phyloP scores from a whole-genome alignment of 2,797 vertebrate genomes.

The Chelmon rostratus region DNA sequence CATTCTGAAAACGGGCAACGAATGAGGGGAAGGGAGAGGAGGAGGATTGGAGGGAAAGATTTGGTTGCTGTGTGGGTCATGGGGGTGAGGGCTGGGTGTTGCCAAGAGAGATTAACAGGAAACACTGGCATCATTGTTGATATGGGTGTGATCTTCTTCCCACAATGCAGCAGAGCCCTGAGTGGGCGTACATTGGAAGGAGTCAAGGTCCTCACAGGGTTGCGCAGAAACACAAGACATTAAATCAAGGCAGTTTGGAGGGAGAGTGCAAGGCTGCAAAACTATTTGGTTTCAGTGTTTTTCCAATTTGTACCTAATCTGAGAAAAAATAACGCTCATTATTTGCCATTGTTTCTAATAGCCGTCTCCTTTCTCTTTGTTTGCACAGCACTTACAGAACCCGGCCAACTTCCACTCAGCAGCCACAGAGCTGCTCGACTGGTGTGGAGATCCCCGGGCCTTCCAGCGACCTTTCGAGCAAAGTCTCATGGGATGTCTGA shows the following conservation, averaged over 20 bases:
- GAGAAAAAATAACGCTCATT: conserved; percentile 55
- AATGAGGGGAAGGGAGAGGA: conserved; percentile 64
- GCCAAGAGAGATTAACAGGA: conserved; percentile 82
- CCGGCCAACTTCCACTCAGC: conserved; percentile 99
- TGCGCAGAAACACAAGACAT: conserved; percentile 79
- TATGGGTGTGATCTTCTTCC: conserved; percentile 81
- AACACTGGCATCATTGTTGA: conserved; percentile 85
- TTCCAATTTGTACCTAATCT: conserved; percentile 72
- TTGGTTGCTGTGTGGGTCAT: conserved; percentile 74
- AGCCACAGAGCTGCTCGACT: conserved; percentile 98
- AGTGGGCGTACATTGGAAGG: conserved; percentile 78
- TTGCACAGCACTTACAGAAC: conserved; percentile 98
- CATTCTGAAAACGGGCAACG: conserved; percentile 61
- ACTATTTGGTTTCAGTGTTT: conserved; percentile 69
- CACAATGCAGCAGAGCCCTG: conserved; percentile 81
- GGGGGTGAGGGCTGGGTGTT: conserved; percentile 71
- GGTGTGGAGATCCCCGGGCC: conserved; percentile 98
- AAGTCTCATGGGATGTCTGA: conserved; percentile 99
- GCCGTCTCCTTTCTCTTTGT: conserved; percentile 59
- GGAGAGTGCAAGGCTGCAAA: conserved; percentile 48
- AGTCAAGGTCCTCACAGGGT: conserved; percentile 82
- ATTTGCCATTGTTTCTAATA: conserved; percentile 72
- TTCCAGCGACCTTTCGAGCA: conserved; percentile 99
- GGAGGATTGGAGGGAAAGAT: conserved; percentile 68
- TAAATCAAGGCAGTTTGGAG: conserved; percentile 65